A percentile compares a stretch with the other conserved stretches of the same genome.
Evolutionary conservation across 2,113 vertebrate genomes (phyloP).

Genomic region (Upupa epops): DNA sequence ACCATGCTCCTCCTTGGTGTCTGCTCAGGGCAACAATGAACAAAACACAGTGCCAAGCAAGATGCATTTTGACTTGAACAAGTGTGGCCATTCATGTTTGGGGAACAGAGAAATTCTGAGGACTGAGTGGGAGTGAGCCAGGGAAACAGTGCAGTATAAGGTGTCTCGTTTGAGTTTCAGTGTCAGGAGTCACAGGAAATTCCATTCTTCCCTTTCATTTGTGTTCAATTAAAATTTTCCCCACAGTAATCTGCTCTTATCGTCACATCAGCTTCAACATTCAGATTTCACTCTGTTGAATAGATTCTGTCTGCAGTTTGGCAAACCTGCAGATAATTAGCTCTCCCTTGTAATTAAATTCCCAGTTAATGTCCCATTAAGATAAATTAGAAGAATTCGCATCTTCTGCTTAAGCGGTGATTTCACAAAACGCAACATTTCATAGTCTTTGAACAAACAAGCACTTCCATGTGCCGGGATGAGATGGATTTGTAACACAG

Average conservation of each 20-base stretch:
- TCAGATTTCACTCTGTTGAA: constrained; percentile 22
- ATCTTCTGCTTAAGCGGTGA: constrained; percentile 27
- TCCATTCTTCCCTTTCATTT: not conserved
- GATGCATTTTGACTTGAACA: not conserved
- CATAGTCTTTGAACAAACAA: constrained; percentile 41
- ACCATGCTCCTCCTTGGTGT: not conserved
- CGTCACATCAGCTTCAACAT: not conserved
- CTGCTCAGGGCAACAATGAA: not conserved
- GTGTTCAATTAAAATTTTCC: not conserved
- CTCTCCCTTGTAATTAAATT: constrained; percentile 54
- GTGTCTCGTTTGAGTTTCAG: not conserved
- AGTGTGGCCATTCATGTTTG: not conserved
- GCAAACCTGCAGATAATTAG: constrained; percentile 56
- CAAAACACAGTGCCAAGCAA: not conserved
- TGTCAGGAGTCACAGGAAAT: not conserved
- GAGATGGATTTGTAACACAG: not conserved
- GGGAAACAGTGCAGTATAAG: fast-evolving
- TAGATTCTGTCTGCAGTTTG: constrained; percentile 42
- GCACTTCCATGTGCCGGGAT: not conserved
- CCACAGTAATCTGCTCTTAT: not conserved
- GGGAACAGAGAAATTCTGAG: not conserved
- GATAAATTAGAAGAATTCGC: constrained; percentile 7
- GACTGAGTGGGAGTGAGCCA: not conserved
- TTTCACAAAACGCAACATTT: constrained; percentile 10
- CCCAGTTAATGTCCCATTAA: constrained; percentile 61